A percentile compares a stretch with the other conserved stretches of the same genome.
Evolutionary conservation across 2,888 invertebrate genomes (phyloP).

Genomic region (Anoncus sp.): DNA sequence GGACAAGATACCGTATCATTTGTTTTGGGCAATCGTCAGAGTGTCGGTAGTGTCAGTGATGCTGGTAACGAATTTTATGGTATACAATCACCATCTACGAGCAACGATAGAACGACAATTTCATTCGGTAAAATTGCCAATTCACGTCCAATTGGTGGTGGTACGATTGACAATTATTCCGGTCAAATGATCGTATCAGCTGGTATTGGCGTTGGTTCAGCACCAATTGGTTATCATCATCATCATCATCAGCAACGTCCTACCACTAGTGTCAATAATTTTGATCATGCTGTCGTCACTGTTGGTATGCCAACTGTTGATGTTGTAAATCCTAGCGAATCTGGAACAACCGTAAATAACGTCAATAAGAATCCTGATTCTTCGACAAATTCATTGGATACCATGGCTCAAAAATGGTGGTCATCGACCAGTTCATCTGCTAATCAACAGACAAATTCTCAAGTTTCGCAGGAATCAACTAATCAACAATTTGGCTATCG

Average conservation of each 20-base stretch:
- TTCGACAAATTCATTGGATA: conserved; percentile 35
- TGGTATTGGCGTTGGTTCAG: conserved; percentile 52
- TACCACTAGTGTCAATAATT: conserved; percentile 8
- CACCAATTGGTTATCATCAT: conserved; percentile 27
- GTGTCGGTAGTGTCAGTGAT: conserved; percentile 74
- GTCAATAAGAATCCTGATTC: conserved; percentile 35
- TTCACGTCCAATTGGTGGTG: conserved; percentile 22
- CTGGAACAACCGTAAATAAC: not conserved
- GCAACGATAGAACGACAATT: conserved; percentile 66
- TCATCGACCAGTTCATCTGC: conserved; percentile 32
- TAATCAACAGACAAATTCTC: conserved; percentile 14
- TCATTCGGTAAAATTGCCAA: conserved; percentile 62
- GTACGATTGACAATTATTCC: conserved; percentile 36
- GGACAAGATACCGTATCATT: conserved; percentile 88
- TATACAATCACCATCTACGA: conserved; percentile 43
- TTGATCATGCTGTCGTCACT: conserved; percentile 51
- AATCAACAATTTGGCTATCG: conserved; percentile 43
- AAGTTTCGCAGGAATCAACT: conserved; percentile 20
- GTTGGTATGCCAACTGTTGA: conserved; percentile 56
- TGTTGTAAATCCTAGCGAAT: conserved; percentile 37
- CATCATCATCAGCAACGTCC: conserved; percentile 33
- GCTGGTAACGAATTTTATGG: conserved; percentile 55
- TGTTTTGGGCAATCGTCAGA: conserved; percentile 87
- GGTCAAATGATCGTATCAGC: conserved; percentile 60
- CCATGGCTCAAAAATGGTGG: conserved; percentile 51